These are phyloP conservation scores for Macrotrachela quadricornifera DNA, from an alignment of 1,140 invertebrate species.

Conservation along the genomic window DNA sequence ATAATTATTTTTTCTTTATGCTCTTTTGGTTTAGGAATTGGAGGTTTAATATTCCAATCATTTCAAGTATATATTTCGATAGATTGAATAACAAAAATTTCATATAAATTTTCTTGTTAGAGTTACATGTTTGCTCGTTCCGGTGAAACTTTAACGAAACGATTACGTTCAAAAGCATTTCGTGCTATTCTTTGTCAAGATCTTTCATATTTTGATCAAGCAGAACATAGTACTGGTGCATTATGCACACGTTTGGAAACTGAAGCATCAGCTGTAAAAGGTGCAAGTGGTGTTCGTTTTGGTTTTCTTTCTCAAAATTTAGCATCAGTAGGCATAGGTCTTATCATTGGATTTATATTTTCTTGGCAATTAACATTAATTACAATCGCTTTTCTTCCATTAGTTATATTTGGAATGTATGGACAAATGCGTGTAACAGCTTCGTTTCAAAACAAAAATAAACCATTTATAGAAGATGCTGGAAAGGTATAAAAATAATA, in stretches of 20 bases:
- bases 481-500: too few species aligned
- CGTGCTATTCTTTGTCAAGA: slow-evolving; percentile 58
- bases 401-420: too few species aligned
- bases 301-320: slow-evolving; percentile 16
- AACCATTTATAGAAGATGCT: too few species aligned
- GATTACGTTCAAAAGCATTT: slow-evolving; percentile 42
- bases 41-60: too few species aligned
- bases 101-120: neutral
- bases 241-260: slow-evolving; percentile 45
- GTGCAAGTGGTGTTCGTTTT: slow-evolving; percentile 2
- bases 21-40: too few species aligned
- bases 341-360: slow-evolving; percentile 49
- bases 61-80: too few species aligned
- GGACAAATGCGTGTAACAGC: too few species aligned
- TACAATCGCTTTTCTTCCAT: too few species aligned
- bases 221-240: slow-evolving; percentile 47
- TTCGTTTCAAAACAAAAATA: too few species aligned
- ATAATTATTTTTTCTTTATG: too few species aligned
- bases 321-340: slow-evolving; percentile 46
- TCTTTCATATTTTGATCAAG: slow-evolving; percentile 60
- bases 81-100: too few species aligned
- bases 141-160: slow-evolving; percentile 40
- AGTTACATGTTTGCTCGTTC: slow-evolving; percentile 6
- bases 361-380: slow-evolving; percentile 35
- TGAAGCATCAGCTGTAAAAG: neutral